Evolutionary conservation across 2,888 invertebrate genomes (phyloP).

Genomic region (Cantharis nigra): DNA sequence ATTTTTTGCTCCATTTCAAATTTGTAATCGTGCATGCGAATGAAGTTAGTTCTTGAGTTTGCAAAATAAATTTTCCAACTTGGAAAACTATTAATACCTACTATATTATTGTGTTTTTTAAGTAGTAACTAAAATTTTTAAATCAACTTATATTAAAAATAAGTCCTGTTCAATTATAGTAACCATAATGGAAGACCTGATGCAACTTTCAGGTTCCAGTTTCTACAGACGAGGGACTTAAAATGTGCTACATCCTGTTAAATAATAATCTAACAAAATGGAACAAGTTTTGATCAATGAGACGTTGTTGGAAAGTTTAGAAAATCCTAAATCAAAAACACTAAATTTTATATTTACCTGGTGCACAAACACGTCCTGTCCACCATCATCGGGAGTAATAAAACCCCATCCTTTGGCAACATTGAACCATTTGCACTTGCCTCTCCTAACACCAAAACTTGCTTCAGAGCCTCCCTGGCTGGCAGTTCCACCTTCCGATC

Average conservation of each 20-base stretch:
- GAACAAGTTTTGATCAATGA: too few species aligned
- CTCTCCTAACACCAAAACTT: slow-evolving; percentile 68
- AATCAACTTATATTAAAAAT: neutral
- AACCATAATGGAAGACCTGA: neutral
- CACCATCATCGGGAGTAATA: slow-evolving; percentile 87
- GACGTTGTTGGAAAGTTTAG: too few species aligned
- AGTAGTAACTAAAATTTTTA: neutral
- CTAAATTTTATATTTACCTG: slow-evolving; percentile 72
- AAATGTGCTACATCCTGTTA: neutral
- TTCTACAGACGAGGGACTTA: neutral
- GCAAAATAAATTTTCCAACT: too few species aligned
- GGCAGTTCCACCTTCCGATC: slow-evolving; percentile 55
- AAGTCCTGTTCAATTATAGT: neutral
- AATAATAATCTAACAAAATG: neutral
- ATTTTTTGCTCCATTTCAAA: too few species aligned
- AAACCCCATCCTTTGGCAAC: slow-evolving; percentile 96
- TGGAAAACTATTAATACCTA: too few species aligned
- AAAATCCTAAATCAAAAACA: neutral
- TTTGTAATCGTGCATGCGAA: too few species aligned
- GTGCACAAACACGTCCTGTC: slow-evolving; percentile 91
- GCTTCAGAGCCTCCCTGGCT: slow-evolving; percentile 56
- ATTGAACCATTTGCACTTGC: slow-evolving; percentile 95
- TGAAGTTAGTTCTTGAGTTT: too few species aligned
- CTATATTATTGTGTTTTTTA: neutral
- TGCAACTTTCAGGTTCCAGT: neutral